Evolutionary conservation across 2,113 vertebrate genomes (phyloP), one percentile per base, ranked within the genome.

Genomic region (Melozone crissalis): DNA sequence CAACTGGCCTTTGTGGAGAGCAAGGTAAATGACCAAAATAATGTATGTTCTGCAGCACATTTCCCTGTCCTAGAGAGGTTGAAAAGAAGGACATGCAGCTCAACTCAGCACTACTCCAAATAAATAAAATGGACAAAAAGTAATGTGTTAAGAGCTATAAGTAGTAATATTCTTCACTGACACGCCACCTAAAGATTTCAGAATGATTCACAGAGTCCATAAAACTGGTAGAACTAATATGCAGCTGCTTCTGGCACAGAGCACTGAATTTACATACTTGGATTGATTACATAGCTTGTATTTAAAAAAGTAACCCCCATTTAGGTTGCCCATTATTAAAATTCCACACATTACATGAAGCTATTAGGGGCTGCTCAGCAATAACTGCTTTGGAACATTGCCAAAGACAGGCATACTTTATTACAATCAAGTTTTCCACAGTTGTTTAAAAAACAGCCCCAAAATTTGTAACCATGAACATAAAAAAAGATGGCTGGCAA

Each of bases 151-250:
- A 76, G 68, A 94, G 52, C 52, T 71, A 2, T 49, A 86, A 83
- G 81, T 33, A 94, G 63, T 63, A 94, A 89, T 77, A 77, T 30
- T 89, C 74, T 79, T 91, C 58, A 63, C 62, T 84, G 86, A 86
- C 58, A 62, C 2, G 20, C 41, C 84, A 87, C 54, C 84, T 91
- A 61, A 96, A 89, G 81, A 89, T 79, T 91, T 94, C 81, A 79
- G 46, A 54, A 85, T 76, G 91, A 95, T 95, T 95, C 89, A 91
- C 77, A 84, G 87, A 83, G 31, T 89, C 68, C 58, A 86, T 94
- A 96, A 95, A 94, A 49, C 65, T 72, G 28, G 65, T 21, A 94
- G 57, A 93, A 92, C 51, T 87, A 87, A 91, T 93, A 93, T 24
- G 63, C 79, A 83, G 61, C 72, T 72, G 58, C 31, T 85, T 77